These are phyloP conservation scores for Tachysurus vachellii DNA, from an alignment of 2,113 vertebrate genomes.

Conservation along the genomic window DNA sequence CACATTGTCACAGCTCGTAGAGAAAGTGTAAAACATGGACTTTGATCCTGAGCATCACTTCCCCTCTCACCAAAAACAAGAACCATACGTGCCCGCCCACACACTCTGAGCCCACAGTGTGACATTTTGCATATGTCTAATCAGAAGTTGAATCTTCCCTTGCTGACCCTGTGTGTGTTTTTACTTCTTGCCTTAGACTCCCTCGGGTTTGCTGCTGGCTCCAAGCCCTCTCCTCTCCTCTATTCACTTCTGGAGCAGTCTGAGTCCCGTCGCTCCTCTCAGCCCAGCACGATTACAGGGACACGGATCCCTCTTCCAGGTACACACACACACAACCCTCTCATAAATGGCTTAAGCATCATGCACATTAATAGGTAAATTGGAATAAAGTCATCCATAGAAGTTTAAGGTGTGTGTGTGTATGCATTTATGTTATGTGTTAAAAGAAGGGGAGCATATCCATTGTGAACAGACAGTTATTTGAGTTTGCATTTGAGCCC, in stretches of 20 bases:
- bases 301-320: conserved; percentile 92
- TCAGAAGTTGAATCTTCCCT: conserved; percentile 18
- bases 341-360: not conserved
- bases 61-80: conserved; percentile 24
- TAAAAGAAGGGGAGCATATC: not conserved
- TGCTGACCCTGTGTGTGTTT: conserved; percentile 14
- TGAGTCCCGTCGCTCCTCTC: conserved; percentile 92
- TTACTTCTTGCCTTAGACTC: conserved; percentile 76
- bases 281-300: conserved; percentile 92
- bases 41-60: conserved; percentile 24
- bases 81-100: conserved; percentile 13
- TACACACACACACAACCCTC: conserved; percentile 53
- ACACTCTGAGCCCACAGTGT: not conserved
- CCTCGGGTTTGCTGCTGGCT: conserved; percentile 88
- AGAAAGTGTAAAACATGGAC: not conserved
- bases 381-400: not conserved
- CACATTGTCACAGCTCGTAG: not conserved
- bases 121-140: conserved; percentile 24
- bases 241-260: conserved; percentile 96
- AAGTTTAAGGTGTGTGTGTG: conserved; percentile 4
- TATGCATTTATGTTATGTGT: conserved; percentile 24
- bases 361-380: not conserved
- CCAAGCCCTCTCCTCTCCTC: conserved; percentile 91
- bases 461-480: not conserved
- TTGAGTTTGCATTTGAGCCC: conserved; percentile 12